These are phyloP conservation scores for Brachionus sp. DNA, from an alignment of 1,140 invertebrate genomes.

Conservation along the genomic window DNA sequence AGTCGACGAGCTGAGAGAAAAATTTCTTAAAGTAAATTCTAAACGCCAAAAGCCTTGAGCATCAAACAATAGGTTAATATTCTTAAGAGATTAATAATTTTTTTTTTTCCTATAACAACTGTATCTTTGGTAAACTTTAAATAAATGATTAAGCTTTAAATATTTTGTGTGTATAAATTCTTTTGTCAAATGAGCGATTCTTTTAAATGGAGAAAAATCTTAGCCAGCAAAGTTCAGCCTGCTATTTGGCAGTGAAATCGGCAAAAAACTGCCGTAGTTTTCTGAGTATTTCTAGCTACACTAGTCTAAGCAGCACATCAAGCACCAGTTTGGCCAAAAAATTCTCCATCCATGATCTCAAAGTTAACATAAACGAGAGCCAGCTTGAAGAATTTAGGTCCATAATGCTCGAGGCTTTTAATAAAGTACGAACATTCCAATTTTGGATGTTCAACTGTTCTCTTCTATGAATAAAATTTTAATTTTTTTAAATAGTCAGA, in stretches of 20 bases:
- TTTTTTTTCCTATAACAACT: background rate
- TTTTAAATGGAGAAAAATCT: background rate
- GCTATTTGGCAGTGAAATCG: background rate
- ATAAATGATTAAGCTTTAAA: constrained; percentile 1
- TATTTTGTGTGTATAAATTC: constrained; percentile 20
- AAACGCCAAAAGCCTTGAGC: constrained; percentile 12
- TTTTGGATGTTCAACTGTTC: background rate
- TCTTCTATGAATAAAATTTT: background rate
- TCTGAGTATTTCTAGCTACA: background rate
- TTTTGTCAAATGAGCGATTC: background rate
- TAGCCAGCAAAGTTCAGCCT: background rate
- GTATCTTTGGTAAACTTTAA: constrained; percentile 27
- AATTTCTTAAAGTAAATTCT: constrained; percentile 36
- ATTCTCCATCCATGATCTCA: background rate
- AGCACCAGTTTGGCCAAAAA: constrained; percentile 5
- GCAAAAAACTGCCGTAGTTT: background rate
- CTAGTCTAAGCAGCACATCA: background rate
- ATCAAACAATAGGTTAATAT: background rate
- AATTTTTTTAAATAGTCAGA: constrained; percentile 64
- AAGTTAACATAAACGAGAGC: background rate
- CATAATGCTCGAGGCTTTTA: constrained; percentile 35
- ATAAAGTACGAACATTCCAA: constrained; percentile 5
- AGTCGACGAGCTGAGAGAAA: constrained; percentile 36
- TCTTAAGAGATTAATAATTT: constrained; percentile 7
- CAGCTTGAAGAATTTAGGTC: constrained; percentile 1